phyloP scores from a whole-genome alignment of 2,888 invertebrate genomes.

The Watsonalla cultraria region DNA sequence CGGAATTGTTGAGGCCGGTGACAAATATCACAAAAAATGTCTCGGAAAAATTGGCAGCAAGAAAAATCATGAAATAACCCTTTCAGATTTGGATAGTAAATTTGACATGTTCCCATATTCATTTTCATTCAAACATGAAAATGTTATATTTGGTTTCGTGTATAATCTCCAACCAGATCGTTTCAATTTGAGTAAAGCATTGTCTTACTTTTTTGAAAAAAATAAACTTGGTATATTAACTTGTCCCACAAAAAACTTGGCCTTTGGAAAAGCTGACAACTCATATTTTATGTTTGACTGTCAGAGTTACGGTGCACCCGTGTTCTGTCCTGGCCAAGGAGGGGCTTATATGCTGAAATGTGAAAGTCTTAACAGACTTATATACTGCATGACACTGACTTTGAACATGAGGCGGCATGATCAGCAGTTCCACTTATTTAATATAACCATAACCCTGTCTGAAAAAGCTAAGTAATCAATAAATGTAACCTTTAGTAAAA shows the following conservation, averaged over 20 bases:
- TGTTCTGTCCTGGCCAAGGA: slow-evolving; percentile 79
- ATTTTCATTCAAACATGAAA: slow-evolving; percentile 77
- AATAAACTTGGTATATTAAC: slow-evolving; percentile 75
- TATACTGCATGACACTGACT: slow-evolving; percentile 81
- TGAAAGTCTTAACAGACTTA: slow-evolving; percentile 77
- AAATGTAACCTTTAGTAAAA: slow-evolving; percentile 18
- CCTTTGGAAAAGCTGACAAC: slow-evolving; percentile 67
- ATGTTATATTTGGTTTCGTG: slow-evolving; percentile 80
- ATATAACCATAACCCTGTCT: slow-evolving; percentile 33
- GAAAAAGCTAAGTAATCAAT: slow-evolving; percentile 44
- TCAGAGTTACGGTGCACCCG: slow-evolving; percentile 79
- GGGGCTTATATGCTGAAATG: slow-evolving; percentile 80
- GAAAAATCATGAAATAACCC: slow-evolving; percentile 75
- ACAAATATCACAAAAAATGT: slow-evolving; percentile 76
- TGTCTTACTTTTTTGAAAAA: slow-evolving; percentile 79
- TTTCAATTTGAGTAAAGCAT: slow-evolving; percentile 81
- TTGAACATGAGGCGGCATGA: slow-evolving; percentile 77
- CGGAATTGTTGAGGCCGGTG: slow-evolving; percentile 79
- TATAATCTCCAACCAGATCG: slow-evolving; percentile 76
- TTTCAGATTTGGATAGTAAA: slow-evolving; percentile 76
- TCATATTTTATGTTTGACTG: slow-evolving; percentile 85
- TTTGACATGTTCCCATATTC: slow-evolving; percentile 78
- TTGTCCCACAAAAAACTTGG: slow-evolving; percentile 71
- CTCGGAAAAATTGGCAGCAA: slow-evolving; percentile 52
- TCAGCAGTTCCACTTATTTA: slow-evolving; percentile 73